Evolutionary conservation across 2,113 vertebrate species (phyloP).

Genomic region (Podarcis raffonei): DNA sequence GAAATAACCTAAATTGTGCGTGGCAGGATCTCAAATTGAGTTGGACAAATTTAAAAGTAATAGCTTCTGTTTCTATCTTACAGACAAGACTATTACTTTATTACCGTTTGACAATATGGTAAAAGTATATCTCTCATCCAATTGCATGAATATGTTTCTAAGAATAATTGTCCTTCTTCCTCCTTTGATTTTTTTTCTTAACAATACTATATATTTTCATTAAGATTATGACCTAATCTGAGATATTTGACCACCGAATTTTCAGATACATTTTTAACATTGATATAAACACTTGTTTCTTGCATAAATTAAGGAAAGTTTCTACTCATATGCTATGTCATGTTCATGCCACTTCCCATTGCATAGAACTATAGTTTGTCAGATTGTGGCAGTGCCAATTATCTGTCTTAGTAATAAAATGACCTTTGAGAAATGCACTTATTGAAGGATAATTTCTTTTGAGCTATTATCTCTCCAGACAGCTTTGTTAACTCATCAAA

Average conservation of each 20-base stretch:
- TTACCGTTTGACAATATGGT: background rate
- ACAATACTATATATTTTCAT: slow-evolving; percentile 28
- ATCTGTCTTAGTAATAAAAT: slow-evolving; percentile 4
- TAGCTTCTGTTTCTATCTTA: slow-evolving; percentile 44
- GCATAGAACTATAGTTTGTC: background rate
- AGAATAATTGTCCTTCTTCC: slow-evolving; percentile 14
- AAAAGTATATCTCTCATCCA: background rate
- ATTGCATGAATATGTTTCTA: slow-evolving; percentile 4
- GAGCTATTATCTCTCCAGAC: background rate
- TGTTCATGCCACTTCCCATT: slow-evolving; percentile 9
- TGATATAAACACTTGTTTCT: background rate
- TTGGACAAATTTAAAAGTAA: background rate
- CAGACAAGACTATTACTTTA: background rate
- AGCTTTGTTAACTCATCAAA: background rate
- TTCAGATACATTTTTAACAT: background rate
- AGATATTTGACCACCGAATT: background rate
- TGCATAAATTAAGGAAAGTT: background rate
- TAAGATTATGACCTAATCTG: background rate
- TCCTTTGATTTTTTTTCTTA: slow-evolving; percentile 50
- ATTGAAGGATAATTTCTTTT: background rate
- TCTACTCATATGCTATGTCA: background rate
- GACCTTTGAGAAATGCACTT: background rate
- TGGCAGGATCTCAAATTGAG: background rate
- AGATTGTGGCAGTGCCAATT: background rate
- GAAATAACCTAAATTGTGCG: background rate